Conservation (phyloP, 2,888 invertebrate species). For the Chalcosyrphus nemorum region DNA sequence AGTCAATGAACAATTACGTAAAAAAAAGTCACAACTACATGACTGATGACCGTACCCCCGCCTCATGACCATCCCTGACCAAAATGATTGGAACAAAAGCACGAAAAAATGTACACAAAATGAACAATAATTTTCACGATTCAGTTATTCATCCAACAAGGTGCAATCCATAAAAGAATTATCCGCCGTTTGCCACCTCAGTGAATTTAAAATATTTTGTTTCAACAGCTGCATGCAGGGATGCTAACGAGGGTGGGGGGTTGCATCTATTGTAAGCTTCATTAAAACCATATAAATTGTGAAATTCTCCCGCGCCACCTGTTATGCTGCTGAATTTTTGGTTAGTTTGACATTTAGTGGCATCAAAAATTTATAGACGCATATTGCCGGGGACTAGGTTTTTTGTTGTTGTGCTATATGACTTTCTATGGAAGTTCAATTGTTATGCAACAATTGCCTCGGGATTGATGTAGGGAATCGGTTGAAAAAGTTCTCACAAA, state of each 20-base stretch:
- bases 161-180: conserved; percentile 56
- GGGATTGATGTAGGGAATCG: background rate
- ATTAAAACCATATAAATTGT: background rate
- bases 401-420: background rate
- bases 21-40: background rate
- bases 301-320: too few species aligned
- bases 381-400: background rate
- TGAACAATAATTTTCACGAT: conserved; percentile 37
- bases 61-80: background rate
- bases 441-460: background rate
- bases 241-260: background rate
- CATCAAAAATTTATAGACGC: background rate
- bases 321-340: background rate
- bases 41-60: background rate
- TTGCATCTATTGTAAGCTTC: background rate
- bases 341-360: background rate
- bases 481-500: background rate
- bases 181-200: conserved; percentile 58
- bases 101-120: background rate
- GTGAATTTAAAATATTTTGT: conserved; percentile 16
- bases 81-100: background rate
- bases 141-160: conserved; percentile 54
- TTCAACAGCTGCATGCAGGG: background rate
- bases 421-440: too few species aligned
- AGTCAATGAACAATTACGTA: background rate